Conservation (phyloP, 2,888 invertebrate genomes). For the Xanthia togata region DNA sequence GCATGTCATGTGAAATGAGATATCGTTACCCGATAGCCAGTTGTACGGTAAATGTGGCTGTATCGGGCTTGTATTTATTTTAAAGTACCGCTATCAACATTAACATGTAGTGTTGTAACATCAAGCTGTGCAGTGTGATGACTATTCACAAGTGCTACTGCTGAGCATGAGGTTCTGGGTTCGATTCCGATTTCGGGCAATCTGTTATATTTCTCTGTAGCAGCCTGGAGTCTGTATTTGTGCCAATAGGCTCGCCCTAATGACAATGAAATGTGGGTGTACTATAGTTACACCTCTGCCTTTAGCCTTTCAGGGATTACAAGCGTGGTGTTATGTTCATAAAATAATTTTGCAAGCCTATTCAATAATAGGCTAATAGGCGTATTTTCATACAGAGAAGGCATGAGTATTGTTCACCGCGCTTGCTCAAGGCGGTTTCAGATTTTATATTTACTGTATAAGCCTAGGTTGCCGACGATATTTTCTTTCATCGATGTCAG, state of each 20-base stretch:
- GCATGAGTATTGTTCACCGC: too few species aligned
- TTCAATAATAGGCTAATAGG: too few species aligned
- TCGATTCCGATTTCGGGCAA: background rate
- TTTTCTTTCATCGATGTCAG: too few species aligned
- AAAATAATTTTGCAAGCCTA: too few species aligned
- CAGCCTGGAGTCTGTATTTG: background rate
- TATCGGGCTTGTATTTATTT: constrained; percentile 24
- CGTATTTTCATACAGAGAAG: too few species aligned
- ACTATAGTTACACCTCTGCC: background rate
- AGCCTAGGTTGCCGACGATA: too few species aligned
- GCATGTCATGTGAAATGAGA: constrained; percentile 51
- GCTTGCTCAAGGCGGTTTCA: background rate
- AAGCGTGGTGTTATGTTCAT: background rate
- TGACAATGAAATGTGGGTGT: too few species aligned
- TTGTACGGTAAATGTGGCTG: constrained; percentile 19
- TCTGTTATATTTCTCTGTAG: background rate
- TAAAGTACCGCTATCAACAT: constrained; percentile 1
- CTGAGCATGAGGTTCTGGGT: background rate
- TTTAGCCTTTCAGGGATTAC: background rate
- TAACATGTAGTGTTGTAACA: background rate
- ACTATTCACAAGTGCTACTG: background rate
- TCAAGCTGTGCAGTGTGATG: background rate
- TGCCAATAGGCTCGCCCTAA: too few species aligned
- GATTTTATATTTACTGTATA: background rate
- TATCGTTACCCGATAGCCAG: constrained; percentile 45